Evolutionary conservation across 2,797 vertebrate genomes (phyloP).

Genomic region (Falco naumanni): DNA sequence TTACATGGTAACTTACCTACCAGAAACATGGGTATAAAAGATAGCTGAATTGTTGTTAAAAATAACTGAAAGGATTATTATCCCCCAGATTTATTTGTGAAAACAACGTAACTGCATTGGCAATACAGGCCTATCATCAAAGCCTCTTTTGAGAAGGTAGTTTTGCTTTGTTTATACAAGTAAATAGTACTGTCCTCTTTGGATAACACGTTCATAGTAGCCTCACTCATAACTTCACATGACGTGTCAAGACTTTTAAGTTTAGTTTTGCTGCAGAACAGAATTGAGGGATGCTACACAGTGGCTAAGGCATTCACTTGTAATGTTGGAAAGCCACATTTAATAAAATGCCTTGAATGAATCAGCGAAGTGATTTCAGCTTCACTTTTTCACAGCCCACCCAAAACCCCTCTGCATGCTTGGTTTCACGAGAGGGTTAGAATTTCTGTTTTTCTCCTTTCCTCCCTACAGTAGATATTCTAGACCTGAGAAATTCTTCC

Average conservation of each 20-base stretch:
- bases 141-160: rapidly evolving
- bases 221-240: not conserved
- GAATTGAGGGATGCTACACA: not conserved
- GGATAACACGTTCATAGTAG: not conserved
- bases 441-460: not conserved
- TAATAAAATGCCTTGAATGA: not conserved
- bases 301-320: not conserved
- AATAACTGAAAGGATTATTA: not conserved
- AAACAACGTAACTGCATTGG: not conserved
- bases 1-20: not conserved
- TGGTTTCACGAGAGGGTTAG: not conserved
- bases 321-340: not conserved
- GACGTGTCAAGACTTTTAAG: not conserved
- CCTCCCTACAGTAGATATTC: not conserved
- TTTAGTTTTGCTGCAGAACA: not conserved
- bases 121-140: not conserved
- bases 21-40: not conserved
- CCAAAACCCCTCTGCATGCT: not conserved
- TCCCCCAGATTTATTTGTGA: not conserved
- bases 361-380: not conserved
- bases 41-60: not conserved
- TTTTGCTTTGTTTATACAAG: not conserved
- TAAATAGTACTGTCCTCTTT: not conserved
- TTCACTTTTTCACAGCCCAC: not conserved
- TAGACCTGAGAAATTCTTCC: not conserved